phyloP scores from a whole-genome alignment of 2,888 invertebrate species.

The Pardosa pseudoannulata region DNA sequence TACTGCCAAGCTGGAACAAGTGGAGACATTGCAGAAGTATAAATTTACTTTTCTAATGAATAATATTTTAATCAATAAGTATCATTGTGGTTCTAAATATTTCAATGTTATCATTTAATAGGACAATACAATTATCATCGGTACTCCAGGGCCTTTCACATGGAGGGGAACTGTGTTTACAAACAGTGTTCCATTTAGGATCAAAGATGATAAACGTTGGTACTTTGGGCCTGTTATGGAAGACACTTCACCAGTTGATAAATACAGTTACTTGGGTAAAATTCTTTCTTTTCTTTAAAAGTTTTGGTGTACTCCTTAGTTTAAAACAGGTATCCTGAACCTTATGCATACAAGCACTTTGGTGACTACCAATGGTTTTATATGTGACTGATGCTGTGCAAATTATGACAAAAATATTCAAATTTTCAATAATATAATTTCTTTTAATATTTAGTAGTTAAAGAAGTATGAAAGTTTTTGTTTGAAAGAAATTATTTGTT shows the following conservation, averaged over 20 bases:
- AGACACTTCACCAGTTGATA: constrained; percentile 81
- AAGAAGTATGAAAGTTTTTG: no score
- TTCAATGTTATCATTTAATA: constrained; percentile 76
- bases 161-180: constrained; percentile 94
- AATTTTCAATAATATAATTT: no score
- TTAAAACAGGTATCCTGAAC: no score
- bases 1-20: constrained; percentile 96
- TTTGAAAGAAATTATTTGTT: no score
- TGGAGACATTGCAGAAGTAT: constrained; percentile 85
- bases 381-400: no score
- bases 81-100: not conserved
- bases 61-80: no score
- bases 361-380: no score
- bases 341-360: no score
- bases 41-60: not conserved
- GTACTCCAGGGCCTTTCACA: constrained; percentile 93
- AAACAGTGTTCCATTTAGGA: constrained; percentile 83
- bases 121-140: constrained; percentile 87
- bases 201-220: constrained; percentile 86
- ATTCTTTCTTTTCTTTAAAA: no score
- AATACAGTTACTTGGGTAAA: constrained; percentile 90
- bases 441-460: no score
- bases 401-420: not conserved
- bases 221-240: constrained; percentile 85
- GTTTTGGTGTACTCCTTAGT: no score